Evolutionary conservation across 2,113 vertebrate genomes (phyloP).

Genomic region (Sapayoa aenigma): DNA sequence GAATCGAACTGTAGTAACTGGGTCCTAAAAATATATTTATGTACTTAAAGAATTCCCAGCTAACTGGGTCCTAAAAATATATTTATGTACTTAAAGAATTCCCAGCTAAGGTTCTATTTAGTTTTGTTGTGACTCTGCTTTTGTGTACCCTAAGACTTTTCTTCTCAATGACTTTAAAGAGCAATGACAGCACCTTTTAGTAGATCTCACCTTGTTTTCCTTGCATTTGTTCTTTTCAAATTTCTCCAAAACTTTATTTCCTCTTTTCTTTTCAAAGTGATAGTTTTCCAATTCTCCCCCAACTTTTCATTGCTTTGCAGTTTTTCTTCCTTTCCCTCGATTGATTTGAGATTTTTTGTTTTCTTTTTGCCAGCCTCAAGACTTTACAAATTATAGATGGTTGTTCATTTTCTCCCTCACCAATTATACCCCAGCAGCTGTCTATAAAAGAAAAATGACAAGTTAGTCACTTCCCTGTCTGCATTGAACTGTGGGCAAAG

Average conservation of each 20-base stretch:
- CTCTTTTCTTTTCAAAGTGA: background rate
- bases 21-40: background rate
- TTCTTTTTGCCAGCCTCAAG: background rate
- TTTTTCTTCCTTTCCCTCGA: background rate
- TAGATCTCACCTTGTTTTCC: background rate
- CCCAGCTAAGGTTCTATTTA: background rate
- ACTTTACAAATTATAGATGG: background rate
- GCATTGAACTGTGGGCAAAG: conserved; percentile 38
- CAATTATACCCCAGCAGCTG: conserved; percentile 29
- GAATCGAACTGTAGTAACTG: background rate
- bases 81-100: background rate
- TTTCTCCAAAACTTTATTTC: background rate
- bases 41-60: too few relatives aligned
- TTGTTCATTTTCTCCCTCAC: conserved; percentile 8
- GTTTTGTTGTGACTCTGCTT: background rate
- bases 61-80: background rate
- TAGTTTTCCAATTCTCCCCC: background rate
- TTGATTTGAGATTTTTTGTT: background rate
- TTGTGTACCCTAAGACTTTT: background rate
- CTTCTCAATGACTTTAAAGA: background rate
- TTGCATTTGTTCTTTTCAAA: background rate
- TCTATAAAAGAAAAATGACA: conserved; percentile 23
- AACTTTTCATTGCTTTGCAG: background rate
- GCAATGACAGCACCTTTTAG: background rate
- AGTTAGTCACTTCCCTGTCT: conserved; percentile 48